These are phyloP conservation scores for Gymnogyps californianus DNA, from an alignment of 2,113 vertebrate species.

Conservation along the genomic window DNA sequence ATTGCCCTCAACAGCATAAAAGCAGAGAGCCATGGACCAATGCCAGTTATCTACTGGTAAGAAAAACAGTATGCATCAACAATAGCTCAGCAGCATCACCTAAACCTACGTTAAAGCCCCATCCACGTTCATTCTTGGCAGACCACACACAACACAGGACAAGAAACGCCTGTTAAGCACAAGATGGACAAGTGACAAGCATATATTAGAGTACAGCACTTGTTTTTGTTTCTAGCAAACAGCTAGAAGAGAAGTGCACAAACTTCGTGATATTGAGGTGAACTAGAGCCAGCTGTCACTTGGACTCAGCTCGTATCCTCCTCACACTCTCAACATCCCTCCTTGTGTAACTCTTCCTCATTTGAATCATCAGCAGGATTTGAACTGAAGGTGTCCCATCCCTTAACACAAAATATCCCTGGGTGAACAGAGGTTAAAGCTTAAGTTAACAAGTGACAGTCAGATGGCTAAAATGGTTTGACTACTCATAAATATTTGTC, in stretches of 20 bases:
- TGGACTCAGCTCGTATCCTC: neutral
- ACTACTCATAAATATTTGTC: neutral
- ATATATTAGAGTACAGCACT: neutral
- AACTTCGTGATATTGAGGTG: neutral
- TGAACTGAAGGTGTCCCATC: neutral
- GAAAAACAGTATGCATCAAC: neutral
- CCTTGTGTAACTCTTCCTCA: neutral
- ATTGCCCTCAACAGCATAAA: neutral
- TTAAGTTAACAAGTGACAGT: neutral
- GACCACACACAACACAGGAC: neutral
- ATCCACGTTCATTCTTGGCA: neutral
- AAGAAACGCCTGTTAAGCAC: neutral
- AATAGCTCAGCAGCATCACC: neutral
- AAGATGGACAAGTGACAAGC: neutral
- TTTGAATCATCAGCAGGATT: neutral
- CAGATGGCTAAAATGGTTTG: neutral
- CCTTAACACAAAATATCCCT: neutral
- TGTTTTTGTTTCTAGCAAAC: neutral
- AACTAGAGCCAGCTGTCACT: neutral
- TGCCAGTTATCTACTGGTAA: neutral
- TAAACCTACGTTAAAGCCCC: neutral
- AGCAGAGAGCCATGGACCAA: neutral
- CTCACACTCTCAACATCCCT: rapidly evolving
- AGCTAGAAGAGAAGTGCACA: neutral
- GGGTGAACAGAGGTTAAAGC: neutral